phyloP scores from a whole-genome alignment of 1,140 invertebrate species.

The Sipha flava region DNA sequence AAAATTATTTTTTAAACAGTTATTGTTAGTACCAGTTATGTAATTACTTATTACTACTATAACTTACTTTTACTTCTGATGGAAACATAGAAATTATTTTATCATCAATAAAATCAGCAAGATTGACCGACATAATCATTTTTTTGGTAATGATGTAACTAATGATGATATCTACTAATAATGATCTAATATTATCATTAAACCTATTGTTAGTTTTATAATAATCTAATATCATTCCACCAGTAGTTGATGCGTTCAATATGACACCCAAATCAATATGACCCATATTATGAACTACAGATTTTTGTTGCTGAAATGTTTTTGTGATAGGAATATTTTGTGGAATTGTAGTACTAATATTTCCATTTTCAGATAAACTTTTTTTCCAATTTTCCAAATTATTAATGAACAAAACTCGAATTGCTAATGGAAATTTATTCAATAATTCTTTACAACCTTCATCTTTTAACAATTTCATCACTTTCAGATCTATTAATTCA shows the following conservation, averaged over 20 bases:
- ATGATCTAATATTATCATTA: neutral
- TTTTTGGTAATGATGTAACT: neutral
- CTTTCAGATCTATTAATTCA: neutral
- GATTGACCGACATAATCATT: neutral
- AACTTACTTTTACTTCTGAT: neutral
- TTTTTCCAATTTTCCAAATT: neutral
- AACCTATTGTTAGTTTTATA: neutral
- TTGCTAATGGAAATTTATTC: neutral
- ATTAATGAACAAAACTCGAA: neutral
- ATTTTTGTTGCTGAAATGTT: neutral
- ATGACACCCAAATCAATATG: neutral
- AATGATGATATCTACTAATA: neutral
- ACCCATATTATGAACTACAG: neutral
- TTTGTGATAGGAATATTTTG: neutral
- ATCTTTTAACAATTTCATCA: neutral
- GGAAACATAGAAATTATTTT: neutral
- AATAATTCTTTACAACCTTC: neutral
- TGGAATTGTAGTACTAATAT: neutral
- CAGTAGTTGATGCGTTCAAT: neutral
- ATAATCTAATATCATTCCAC: neutral
- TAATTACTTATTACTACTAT: no score
- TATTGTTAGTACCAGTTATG: no score
- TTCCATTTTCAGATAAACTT: neutral
- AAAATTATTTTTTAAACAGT: neutral
- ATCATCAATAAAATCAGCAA: neutral